Evolutionary conservation across 92 coral and sea anemone genomes (phyloP).

Genomic region (Zoanthus sociatus): DNA sequence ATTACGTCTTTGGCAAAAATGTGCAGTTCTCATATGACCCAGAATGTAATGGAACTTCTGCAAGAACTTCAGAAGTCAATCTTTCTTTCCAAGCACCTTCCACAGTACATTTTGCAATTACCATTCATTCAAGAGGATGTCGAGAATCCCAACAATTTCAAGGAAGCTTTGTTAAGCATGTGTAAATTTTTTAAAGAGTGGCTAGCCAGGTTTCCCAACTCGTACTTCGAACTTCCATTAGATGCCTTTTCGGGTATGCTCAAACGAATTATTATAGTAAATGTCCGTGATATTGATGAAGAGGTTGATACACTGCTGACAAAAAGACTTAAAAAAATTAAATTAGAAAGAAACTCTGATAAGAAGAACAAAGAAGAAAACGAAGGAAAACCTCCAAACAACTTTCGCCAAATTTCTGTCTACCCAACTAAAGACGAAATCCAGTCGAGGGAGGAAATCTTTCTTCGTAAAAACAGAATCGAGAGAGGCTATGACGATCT

Average conservation of each 20-base stretch:
- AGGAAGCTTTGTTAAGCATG: conserved; percentile 57
- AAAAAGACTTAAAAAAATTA: conserved; percentile 61
- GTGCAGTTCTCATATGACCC: conserved; percentile 75
- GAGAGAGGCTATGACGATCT: conserved; percentile 72
- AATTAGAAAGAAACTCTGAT: conserved; percentile 57
- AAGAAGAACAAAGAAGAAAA: conserved; percentile 37
- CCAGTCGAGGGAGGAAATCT: conserved; percentile 58
- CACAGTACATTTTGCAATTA: conserved; percentile 78
- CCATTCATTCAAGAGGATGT: conserved; percentile 67
- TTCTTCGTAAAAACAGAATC: conserved; percentile 77
- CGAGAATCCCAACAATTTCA: conserved; percentile 56
- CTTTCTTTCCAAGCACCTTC: conserved; percentile 63
- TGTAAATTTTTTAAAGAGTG: conserved; percentile 77
- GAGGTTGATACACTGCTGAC: conserved; percentile 59
- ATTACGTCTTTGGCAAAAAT: conserved; percentile 70
- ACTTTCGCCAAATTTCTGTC: conserved; percentile 76
- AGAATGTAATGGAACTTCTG: conserved; percentile 74
- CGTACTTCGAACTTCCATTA: conserved; percentile 73
- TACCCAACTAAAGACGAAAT: conserved; percentile 78
- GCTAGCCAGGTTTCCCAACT: conserved; percentile 75
- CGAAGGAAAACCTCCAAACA: conserved; percentile 82
- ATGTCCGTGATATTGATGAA: conserved; percentile 36
- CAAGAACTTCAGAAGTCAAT: conserved; percentile 72
- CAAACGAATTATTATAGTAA: conserved; percentile 47
- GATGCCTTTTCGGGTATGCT: conserved; percentile 68